Percentiles rank a stretch among this genome's conserved stretches.
Conservation (phyloP, 2,113 vertebrate species). For the Tamias sibiricus region DNA sequence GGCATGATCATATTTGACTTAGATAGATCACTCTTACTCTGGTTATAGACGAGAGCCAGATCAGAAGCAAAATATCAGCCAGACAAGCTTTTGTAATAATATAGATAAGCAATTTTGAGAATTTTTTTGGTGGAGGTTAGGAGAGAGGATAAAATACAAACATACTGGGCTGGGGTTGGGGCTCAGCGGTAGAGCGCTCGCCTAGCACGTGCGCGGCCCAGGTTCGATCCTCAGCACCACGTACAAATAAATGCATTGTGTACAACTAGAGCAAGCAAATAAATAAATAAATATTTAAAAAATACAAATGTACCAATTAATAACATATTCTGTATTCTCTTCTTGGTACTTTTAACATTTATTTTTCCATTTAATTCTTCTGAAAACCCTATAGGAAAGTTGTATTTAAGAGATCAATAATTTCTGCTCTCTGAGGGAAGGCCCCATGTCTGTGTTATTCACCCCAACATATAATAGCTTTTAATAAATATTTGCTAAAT, state of each 20-base stretch:
- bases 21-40: background rate
- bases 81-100: background rate
- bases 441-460: background rate
- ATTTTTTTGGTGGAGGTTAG: background rate
- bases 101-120: background rate
- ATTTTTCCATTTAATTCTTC: constrained; percentile 31
- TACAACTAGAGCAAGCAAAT: too few species aligned
- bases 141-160: background rate
- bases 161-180: too few species aligned
- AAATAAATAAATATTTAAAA: too few species aligned
- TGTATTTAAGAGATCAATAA: background rate
- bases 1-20: background rate
- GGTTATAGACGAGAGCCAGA: background rate
- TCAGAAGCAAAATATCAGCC: background rate
- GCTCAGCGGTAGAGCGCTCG: too few species aligned
- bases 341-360: background rate
- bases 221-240: too few species aligned
- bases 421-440: background rate
- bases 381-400: background rate
- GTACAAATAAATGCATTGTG: too few species aligned
- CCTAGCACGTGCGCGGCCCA: too few species aligned
- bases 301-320: background rate
- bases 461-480: background rate
- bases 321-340: background rate
- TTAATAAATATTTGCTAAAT: background rate